Percentiles rank a stretch among this genome's conserved stretches.
Conservation (phyloP, 30 jellyfish, hydroid and myxozoan species). For the Clytia hemisphaerica region DNA sequence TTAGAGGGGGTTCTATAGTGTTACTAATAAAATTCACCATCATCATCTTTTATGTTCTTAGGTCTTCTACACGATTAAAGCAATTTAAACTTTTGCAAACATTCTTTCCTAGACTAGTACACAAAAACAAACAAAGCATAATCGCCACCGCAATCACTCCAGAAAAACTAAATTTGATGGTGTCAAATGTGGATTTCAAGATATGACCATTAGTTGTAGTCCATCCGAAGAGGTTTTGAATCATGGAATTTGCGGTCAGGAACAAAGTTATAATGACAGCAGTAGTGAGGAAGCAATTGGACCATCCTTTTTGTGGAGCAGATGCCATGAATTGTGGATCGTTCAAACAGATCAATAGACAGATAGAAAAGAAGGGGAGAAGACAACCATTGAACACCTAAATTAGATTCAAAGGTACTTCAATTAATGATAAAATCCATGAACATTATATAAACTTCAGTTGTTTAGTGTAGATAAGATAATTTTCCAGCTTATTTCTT, state of each 20-base stretch:
- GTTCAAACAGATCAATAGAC: background rate
- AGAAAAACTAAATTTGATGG: background rate
- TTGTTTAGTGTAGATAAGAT: no score
- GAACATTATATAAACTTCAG: no score
- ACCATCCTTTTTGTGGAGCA: conserved; percentile 9
- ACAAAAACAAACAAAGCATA: background rate
- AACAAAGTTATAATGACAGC: background rate
- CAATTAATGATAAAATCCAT: no score
- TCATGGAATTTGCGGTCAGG: background rate
- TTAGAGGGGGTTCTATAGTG: no score
- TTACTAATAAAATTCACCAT: no score
- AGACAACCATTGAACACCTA: conserved; percentile 4
- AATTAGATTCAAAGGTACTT: no score
- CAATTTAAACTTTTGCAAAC: background rate
- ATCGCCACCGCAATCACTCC: background rate
- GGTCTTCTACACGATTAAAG: no score
- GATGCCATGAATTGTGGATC: background rate
- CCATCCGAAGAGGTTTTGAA: conserved; percentile 1
- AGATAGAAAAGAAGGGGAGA: background rate
- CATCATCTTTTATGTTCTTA: no score
- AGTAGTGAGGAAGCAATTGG: background rate
- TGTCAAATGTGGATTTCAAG: background rate
- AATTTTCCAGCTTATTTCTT: no score
- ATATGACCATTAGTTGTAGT: background rate
- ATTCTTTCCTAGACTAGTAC: background rate